Conservation (phyloP, 2,113 vertebrate genomes). For the Collichthys lucidus region DNA sequence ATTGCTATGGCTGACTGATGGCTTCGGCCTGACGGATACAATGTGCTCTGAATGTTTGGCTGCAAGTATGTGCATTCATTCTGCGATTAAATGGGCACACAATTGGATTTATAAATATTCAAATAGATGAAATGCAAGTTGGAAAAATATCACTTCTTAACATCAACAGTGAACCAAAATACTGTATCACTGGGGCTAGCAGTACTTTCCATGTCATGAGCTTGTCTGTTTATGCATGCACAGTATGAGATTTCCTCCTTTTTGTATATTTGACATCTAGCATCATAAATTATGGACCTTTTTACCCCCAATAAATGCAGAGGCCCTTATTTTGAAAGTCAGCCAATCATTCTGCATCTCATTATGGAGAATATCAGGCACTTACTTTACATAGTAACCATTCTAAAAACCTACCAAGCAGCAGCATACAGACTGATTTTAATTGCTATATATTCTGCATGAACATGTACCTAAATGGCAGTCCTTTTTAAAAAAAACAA, state of each 20-base stretch:
- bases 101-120: background rate
- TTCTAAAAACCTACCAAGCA: slow-evolving; percentile 46
- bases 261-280: slow-evolving; percentile 14
- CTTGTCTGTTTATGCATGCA: slow-evolving; percentile 28
- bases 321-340: slow-evolving; percentile 38
- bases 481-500: background rate
- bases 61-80: background rate
- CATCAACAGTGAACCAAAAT: background rate
- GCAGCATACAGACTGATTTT: slow-evolving; percentile 38
- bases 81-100: background rate
- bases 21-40: slow-evolving; percentile 4
- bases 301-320: slow-evolving; percentile 44
- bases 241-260: background rate
- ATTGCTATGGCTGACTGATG: background rate
- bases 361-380: slow-evolving; percentile 38
- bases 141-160: too few species aligned
- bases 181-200: background rate
- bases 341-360: slow-evolving; percentile 26
- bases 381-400: slow-evolving; percentile 19
- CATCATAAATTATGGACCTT: slow-evolving; percentile 25
- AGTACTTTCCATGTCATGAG: background rate
- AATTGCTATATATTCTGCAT: slow-evolving; percentile 51
- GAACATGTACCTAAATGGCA: slow-evolving; percentile 19
- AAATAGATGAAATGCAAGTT: background rate
- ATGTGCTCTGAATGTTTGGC: background rate